A percentile compares a stretch with the other conserved stretches of the same genome.
These are phyloP conservation scores for Orthosia gracilis DNA, from an alignment of 2,888 invertebrate species.

Conservation along the genomic window DNA sequence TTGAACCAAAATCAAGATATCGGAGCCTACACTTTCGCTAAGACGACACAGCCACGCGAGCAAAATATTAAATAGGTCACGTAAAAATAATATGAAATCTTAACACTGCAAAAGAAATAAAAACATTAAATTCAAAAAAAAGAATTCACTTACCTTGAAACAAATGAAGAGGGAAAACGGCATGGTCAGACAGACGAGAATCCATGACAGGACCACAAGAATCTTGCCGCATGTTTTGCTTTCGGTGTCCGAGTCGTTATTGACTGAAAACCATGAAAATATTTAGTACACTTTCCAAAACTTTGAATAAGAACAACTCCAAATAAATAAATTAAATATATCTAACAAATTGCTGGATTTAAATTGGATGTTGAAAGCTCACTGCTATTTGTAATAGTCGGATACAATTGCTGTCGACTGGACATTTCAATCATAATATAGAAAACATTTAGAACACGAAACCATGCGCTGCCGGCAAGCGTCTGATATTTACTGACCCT, in stretches of 20 bases:
- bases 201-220: conserved; percentile 95
- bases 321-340: conserved; percentile 9
- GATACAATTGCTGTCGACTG: conserved; percentile 84
- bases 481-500: conserved; percentile 58
- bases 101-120: background rate
- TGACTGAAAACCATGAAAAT: conserved; percentile 82
- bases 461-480: conserved; percentile 48
- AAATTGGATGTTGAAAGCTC: conserved; percentile 55
- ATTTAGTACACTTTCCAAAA: conserved; percentile 10
- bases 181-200: conserved; percentile 96
- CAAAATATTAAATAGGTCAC: background rate
- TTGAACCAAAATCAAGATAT: too few relatives aligned
- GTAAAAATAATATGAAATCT: background rate
- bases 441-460: conserved; percentile 30
- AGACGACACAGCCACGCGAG: background rate
- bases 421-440: conserved; percentile 83
- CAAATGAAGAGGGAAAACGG: conserved; percentile 98
- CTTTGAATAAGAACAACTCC: background rate
- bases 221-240: conserved; percentile 96
- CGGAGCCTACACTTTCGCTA: too few relatives aligned
- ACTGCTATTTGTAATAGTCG: conserved; percentile 77
- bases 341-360: conserved; percentile 37
- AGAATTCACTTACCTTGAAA: conserved; percentile 95
- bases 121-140: background rate
- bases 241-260: conserved; percentile 92